phyloP scores from a whole-genome alignment of 2,113 vertebrate species.

The Benitochromis conjunctus region DNA sequence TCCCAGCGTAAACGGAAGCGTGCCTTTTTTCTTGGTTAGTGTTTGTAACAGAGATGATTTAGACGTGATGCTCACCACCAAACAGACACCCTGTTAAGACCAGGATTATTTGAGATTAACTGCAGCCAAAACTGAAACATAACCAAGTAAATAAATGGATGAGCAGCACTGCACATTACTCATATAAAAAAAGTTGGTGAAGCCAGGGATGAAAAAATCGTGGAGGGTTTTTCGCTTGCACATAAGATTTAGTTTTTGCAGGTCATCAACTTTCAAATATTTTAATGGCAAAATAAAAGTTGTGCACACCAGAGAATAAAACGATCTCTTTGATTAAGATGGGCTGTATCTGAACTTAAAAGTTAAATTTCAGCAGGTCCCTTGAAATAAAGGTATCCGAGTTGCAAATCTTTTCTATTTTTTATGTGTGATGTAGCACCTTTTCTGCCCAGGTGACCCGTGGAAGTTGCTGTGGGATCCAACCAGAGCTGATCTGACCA shows the following conservation, averaged over 20 bases:
- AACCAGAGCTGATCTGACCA: conserved; percentile 77
- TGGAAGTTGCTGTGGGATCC: conserved; percentile 81
- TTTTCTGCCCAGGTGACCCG: conserved; percentile 25
- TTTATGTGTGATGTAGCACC: not conserved
- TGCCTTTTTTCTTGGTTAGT: conserved; percentile 66
- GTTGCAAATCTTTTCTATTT: not conserved
- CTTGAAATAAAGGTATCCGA: not conserved
- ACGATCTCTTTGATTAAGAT: not conserved
- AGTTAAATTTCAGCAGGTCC: not conserved
- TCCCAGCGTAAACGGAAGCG: conserved; percentile 63
- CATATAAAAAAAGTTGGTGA: too few relatives aligned
- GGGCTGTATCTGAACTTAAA: not conserved
- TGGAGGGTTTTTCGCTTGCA: not conserved
- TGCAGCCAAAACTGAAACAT: not conserved
- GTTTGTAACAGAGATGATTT: conserved; percentile 64
- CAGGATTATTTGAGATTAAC: not conserved
- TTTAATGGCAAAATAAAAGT: not conserved
- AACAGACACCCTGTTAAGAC: conserved; percentile 72
- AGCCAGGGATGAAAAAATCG: not conserved
- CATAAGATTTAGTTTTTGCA: not conserved
- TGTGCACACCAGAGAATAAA: not conserved
- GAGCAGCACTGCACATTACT: not conserved
- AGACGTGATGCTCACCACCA: conserved; percentile 78
- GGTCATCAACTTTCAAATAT: not conserved
- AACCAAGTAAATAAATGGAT: not conserved